These are phyloP conservation scores for Mythimna ferrago DNA, from an alignment of 2,888 invertebrate species.

Conservation along the genomic window DNA sequence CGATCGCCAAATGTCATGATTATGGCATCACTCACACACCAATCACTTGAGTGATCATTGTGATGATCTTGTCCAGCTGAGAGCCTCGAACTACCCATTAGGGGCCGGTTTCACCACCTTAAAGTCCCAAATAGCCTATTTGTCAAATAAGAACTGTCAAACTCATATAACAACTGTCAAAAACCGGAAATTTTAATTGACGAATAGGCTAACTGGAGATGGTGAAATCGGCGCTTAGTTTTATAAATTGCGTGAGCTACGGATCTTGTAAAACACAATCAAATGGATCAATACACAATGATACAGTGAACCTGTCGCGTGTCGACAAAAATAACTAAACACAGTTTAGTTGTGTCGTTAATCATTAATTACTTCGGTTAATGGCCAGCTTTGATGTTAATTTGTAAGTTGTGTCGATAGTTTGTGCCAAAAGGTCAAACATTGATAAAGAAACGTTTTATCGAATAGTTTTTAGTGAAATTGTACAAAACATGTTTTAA, in stretches of 20 bases:
- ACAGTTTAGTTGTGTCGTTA: slow-evolving; percentile 46
- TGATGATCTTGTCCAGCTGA: background rate
- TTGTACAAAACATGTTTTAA: slow-evolving; percentile 9
- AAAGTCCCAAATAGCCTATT: too few relatives aligned
- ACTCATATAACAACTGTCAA: too few relatives aligned
- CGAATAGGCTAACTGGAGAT: too few relatives aligned
- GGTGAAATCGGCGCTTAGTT: too few relatives aligned
- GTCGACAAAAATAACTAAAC: slow-evolving; percentile 44
- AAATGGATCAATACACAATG: slow-evolving; percentile 35
- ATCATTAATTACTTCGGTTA: slow-evolving; percentile 56
- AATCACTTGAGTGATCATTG: background rate
- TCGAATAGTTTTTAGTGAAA: slow-evolving; percentile 30
- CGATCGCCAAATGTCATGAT: too few relatives aligned
- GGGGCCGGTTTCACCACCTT: too few relatives aligned
- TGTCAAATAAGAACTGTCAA: too few relatives aligned
- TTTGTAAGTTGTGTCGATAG: slow-evolving; percentile 40
- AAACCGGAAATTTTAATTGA: too few relatives aligned
- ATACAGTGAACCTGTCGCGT: slow-evolving; percentile 45
- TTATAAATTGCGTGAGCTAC: background rate
- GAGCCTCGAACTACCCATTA: too few relatives aligned
- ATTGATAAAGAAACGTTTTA: slow-evolving; percentile 44
- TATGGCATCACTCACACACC: background rate
- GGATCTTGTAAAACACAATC: background rate
- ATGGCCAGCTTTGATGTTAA: slow-evolving; percentile 51
- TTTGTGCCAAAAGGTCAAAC: slow-evolving; percentile 42